phyloP scores from a whole-genome alignment of 2,113 vertebrate species.

The Microtus richardsoni region DNA sequence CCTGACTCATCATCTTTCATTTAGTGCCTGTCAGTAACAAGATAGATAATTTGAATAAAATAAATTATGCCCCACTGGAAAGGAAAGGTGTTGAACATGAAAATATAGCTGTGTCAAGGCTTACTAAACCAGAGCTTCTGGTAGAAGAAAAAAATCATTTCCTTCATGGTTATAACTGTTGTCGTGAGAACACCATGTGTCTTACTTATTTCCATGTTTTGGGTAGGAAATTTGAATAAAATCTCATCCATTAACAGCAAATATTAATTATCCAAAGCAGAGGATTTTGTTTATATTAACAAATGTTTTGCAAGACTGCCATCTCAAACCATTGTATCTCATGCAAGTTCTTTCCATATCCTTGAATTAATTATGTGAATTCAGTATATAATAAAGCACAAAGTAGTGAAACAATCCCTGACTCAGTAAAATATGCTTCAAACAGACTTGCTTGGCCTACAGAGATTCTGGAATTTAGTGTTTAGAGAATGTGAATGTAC shows the following conservation, averaged over 20 bases:
- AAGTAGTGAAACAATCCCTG: neutral
- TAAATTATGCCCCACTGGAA: conserved; percentile 40
- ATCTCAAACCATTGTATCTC: neutral
- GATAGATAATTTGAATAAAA: conserved; percentile 58
- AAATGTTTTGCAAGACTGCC: neutral
- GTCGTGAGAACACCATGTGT: neutral
- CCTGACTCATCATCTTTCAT: conserved; percentile 43
- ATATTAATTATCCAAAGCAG: conserved; percentile 22
- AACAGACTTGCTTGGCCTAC: neutral
- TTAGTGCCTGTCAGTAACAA: conserved; percentile 57
- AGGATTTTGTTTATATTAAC: neutral
- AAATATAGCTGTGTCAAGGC: conserved; percentile 39
- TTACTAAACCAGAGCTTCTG: conserved; percentile 18
- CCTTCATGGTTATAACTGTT: neutral
- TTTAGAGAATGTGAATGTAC: neutral
- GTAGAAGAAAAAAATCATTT: conserved; percentile 28
- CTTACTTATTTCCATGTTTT: conserved; percentile 33
- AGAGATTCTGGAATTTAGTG: neutral
- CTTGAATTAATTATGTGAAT: neutral
- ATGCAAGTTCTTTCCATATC: neutral
- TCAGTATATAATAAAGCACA: neutral
- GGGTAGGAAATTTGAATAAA: conserved; percentile 8
- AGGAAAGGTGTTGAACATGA: conserved; percentile 25
- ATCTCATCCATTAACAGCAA: conserved; percentile 15
- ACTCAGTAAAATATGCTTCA: neutral